Percentiles rank a stretch among this genome's conserved stretches.
These are phyloP conservation scores for Oceanites oceanicus DNA, from an alignment of 2,113 vertebrate species.

Conservation along the genomic window DNA sequence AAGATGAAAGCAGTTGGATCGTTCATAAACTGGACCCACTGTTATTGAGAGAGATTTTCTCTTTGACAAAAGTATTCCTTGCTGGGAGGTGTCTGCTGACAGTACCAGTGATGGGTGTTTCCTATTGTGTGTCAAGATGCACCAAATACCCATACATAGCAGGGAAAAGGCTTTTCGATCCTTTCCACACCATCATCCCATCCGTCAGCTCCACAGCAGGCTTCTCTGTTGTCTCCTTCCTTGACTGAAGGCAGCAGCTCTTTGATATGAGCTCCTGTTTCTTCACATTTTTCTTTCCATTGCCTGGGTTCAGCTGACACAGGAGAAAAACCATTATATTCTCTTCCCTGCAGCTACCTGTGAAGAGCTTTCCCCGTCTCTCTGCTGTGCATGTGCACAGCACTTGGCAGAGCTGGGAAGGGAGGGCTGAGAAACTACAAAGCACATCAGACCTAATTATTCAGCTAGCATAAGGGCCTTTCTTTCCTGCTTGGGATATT, in stretches of 20 bases:
- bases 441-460: slow-evolving; percentile 36
- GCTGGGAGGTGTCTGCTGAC: neutral
- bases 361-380: neutral
- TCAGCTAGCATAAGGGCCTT: neutral
- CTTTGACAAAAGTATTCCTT: neutral
- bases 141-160: neutral
- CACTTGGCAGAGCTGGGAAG: neutral
- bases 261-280: neutral
- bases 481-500: neutral
- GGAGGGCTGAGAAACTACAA: slow-evolving; percentile 8
- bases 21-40: neutral
- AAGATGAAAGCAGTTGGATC: neutral
- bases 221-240: neutral
- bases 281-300: neutral
- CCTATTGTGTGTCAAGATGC: neutral
- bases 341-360: neutral
- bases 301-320: neutral
- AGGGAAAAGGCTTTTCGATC: neutral
- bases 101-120: neutral
- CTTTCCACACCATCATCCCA: neutral
- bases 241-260: neutral
- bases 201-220: neutral
- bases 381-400: neutral
- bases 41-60: neutral
- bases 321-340: neutral